Evolutionary conservation across 2,113 vertebrate genomes (phyloP), one percentile per base, ranked within the genome.

Genomic region (Salminus brasiliensis): DNA sequence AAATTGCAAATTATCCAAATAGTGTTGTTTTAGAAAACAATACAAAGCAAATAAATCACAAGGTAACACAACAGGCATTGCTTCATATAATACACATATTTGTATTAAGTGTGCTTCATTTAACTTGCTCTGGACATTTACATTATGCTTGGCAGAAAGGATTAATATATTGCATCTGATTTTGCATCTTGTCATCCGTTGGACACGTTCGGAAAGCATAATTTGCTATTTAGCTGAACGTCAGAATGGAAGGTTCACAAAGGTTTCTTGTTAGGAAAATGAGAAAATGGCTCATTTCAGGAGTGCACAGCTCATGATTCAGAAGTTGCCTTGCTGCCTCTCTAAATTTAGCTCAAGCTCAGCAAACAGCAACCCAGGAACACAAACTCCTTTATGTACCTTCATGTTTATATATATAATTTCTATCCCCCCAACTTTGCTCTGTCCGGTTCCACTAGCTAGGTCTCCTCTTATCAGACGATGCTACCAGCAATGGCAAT

Each of bases 1-100:
- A n/a, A n/a, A n/a, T n/a, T n/a, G n/a, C n/a, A n/a, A n/a, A 90
- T 93, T 94, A 92, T 93, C 93, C 94, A 88, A 91, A 88, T 93
- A 93, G 93, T 90, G 93, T 95, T 93, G 88, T 34, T 85, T 90
- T 91, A 89, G 43, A 57, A 29, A 66, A 29, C 45, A 69, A 45
- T 7, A 66, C 16, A 23, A 66, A 81, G 13, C 67, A 47, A 52
- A 74, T 39, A 34, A 65, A 74, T 34, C 41, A 23, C 55, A 88
- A 59, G 87, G 78, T 84, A 88, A 86, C 86, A 93, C 76, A 90
- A 91, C 86, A 90, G 93, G 92, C 90, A 88, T 88, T 83, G 67
- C 79, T 84, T 78, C 55, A 66, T 88, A 79, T 86, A 87, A 90
- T 91, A 88, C 49, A 90, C 90, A 81, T 83, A 74, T 78, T 85